Evolutionary conservation across 23 tunicate genomes (phyloP), one percentile per base, ranked within the genome.

Genomic region (Botrylloides violaceus): DNA sequence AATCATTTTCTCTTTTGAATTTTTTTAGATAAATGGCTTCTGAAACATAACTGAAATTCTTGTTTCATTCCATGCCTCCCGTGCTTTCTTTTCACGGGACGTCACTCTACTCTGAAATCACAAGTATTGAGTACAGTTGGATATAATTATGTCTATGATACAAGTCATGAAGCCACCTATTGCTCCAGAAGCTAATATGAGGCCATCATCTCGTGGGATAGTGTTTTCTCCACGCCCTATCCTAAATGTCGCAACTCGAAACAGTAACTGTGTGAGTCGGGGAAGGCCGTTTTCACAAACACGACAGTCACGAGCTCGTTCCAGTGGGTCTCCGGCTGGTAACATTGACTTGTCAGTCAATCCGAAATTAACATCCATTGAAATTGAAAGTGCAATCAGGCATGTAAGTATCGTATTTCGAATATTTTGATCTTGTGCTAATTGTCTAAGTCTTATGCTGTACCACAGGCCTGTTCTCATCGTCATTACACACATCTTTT

Each of bases 131-230:
- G n/a, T n/a, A n/a, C n/a, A n/a, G n/a, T n/a, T n/a, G n/a, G 53
- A 43, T 43, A 7, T 15, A 43, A 43, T 22, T 3, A 79, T 79
- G 83, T 62, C 83, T 2, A 29, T 74, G 4, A 35, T 55, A 19
- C 79, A 64, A 57, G 79, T 65, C 2, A 64, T 74, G 34, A 61
- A 66, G 32, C 56, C 66, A n/a, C 72, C 86, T 20, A 24, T 63
- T 2, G 24, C 60, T 12, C 73, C 63, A 39, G 4, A 27, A 2
- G 25, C 81, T 1, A 50, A 49, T 1, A 73, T 87, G 39, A 58
- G 95, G 32, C 95, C 95, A 3, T 73, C 81, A 20, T 87, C 95
- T 0, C 84, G 82, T 6, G 95, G 95, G 0, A 63, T 87, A 2
- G 79, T 80, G 4, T 80, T 87, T 37, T 87, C 95, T 4, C 95